Evolutionary conservation across 1,140 invertebrate species (phyloP).

Genomic region (Tetragnatha versicolor): DNA sequence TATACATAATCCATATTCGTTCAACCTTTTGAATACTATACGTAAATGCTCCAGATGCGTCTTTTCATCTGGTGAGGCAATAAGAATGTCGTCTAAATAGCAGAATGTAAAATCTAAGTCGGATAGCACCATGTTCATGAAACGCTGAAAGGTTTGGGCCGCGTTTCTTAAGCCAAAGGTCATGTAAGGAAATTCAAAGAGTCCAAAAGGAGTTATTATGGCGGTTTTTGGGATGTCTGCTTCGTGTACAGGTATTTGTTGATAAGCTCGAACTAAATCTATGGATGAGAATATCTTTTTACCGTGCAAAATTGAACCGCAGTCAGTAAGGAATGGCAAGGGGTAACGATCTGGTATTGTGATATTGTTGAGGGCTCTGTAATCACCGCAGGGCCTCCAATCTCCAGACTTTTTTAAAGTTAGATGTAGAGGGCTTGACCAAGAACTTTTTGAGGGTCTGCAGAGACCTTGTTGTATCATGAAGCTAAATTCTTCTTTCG

Average conservation of each 20-base stretch:
- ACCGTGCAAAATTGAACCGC: slow-evolving; percentile 36
- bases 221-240: slow-evolving; percentile 49
- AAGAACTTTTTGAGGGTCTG: slow-evolving; percentile 57
- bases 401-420: slow-evolving; percentile 56
- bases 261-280: slow-evolving; percentile 47
- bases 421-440: slow-evolving; percentile 58
- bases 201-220: slow-evolving; percentile 42
- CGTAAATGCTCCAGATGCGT: slow-evolving; percentile 61
- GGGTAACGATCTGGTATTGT: slow-evolving; percentile 50
- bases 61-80: slow-evolving; percentile 62
- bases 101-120: slow-evolving; percentile 61
- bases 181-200: slow-evolving; percentile 55
- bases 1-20: slow-evolving; percentile 65
- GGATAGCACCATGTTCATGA: slow-evolving; percentile 66
- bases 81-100: slow-evolving; percentile 62
- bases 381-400: no score
- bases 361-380: slow-evolving; percentile 26
- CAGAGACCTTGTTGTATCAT: slow-evolving; percentile 54
- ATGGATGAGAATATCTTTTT: slow-evolving; percentile 48
- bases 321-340: slow-evolving; percentile 44
- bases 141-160: slow-evolving; percentile 66
- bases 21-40: slow-evolving; percentile 63
- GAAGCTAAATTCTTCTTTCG: slow-evolving; percentile 50
- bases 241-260: slow-evolving; percentile 50
- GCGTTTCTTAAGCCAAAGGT: slow-evolving; percentile 55